phyloP scores from a whole-genome alignment of 2,797 vertebrate genomes.

The Todus mexicanus region DNA sequence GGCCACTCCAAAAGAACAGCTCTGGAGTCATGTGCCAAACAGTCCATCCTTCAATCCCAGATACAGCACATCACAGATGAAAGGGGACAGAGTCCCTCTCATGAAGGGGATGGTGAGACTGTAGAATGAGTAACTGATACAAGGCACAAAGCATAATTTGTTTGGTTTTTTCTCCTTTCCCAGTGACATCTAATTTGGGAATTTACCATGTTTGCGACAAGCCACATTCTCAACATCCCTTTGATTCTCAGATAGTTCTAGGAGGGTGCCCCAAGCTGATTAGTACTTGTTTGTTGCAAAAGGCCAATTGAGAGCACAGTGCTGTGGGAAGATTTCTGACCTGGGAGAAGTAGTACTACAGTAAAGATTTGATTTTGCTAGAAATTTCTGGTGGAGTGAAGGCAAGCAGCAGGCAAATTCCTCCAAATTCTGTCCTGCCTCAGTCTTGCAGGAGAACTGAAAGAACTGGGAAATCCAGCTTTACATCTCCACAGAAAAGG shows the following conservation, averaged over 20 bases:
- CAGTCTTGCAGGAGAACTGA: background rate
- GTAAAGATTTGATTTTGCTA: background rate
- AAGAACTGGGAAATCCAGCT: background rate
- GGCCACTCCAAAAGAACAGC: background rate
- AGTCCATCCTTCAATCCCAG: background rate
- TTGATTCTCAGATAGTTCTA: background rate
- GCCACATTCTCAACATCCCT: background rate
- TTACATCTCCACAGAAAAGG: background rate
- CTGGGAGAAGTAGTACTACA: background rate
- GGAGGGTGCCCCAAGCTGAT: background rate
- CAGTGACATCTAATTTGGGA: background rate
- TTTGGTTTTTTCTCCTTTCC: background rate
- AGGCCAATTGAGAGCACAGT: background rate
- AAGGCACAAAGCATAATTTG: background rate
- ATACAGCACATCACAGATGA: background rate
- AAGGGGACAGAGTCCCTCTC: background rate
- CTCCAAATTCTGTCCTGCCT: background rate
- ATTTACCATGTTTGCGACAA: background rate
- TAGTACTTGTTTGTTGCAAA: background rate
- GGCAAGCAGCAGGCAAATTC: background rate
- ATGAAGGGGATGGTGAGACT: background rate
- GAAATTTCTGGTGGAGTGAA: background rate
- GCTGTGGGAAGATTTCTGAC: background rate
- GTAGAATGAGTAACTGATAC: background rate
- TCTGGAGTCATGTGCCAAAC: background rate